Evolutionary conservation across 2,888 invertebrate genomes (phyloP), one percentile per base, ranked within the genome.

Genomic region (Halocaridina rubra): DNA sequence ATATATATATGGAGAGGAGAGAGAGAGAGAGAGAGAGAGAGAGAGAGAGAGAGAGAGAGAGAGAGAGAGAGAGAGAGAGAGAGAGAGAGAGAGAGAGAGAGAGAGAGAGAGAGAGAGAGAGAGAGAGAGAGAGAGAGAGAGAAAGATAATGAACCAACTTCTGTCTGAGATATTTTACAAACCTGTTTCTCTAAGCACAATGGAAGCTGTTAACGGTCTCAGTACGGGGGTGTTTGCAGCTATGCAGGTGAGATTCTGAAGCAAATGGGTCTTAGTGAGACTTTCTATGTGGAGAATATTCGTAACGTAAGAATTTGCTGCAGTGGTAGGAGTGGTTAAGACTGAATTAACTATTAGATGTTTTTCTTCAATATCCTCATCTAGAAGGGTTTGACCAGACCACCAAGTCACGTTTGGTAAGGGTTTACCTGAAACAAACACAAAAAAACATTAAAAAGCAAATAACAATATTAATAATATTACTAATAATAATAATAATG

Each of bases 181-280:
- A 82, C 82, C 82, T 82, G 53, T 77, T 30, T 69, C 64, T 27
- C 57, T 53, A 13, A 82, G 82, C 16, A 59, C 4, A 19, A 82
- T 77, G 24, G 76, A 27, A 19, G 71, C 71, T 0, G 27, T 27
- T 3, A 82, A 71, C 0, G 82, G 64, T n/a, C 76, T 33, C 24
- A 76, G 57, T 16, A 77, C 82, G n/a, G 82, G 82, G 7, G 82
- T 82, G 77, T 82, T 82, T 57, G 82, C 69, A 8, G 82, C 82
- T 71, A 24, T 77, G 27, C 82, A 82, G 27, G 82, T 82, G 33
- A 82, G 77, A 32, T 82, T 82, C n/a, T 77, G 82, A 4, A 59
- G 13, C 53, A 82, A 39, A 77, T 77, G 82, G 27, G 29, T 53
- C 19, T 69, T 29, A 10, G 77, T 82, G 33, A 82, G 76, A 8